phyloP scores from a whole-genome alignment of 2,113 vertebrate species.

The Paramisgurnus dabryanus region DNA sequence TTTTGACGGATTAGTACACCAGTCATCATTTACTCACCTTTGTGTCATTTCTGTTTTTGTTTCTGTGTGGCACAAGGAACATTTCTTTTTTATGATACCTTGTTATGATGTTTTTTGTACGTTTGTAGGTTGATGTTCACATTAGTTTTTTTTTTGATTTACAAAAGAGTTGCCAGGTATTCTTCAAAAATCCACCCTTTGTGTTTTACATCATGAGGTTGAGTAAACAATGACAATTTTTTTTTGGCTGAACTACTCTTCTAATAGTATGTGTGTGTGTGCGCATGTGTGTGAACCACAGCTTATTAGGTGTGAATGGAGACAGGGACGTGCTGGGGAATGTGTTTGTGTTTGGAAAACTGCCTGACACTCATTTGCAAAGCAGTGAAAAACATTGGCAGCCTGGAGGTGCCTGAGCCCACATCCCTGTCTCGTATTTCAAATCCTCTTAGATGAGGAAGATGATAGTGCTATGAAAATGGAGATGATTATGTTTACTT shows the following conservation, averaged over 20 bases:
- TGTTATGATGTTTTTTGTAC: too few relatives aligned
- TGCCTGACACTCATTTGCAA: conserved; percentile 37
- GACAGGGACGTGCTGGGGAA: conserved; percentile 33
- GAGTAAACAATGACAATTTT: too few relatives aligned
- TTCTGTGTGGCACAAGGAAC: too few relatives aligned
- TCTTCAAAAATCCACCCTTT: too few relatives aligned
- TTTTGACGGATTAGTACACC: not conserved
- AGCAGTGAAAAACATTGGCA: conserved; percentile 40
- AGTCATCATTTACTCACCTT: too few relatives aligned
- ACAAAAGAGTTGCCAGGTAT: too few relatives aligned
- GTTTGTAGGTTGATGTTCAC: too few relatives aligned
- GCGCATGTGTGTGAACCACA: conserved; percentile 3
- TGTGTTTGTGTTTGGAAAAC: conserved; percentile 53
- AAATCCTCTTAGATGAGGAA: conserved; percentile 59
- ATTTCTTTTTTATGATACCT: too few relatives aligned
- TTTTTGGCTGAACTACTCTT: not conserved
- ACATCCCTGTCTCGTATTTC: conserved; percentile 60
- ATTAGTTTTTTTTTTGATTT: too few relatives aligned
- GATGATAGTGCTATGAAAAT: conserved; percentile 59
- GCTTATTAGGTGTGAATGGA: conserved; percentile 41
- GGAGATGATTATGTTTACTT: conserved; percentile 62
- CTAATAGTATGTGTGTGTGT: conserved; percentile 27
- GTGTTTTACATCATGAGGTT: too few relatives aligned
- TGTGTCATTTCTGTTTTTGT: too few relatives aligned
- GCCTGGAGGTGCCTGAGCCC: conserved; percentile 44